phyloP scores from a whole-genome alignment of 2,113 vertebrate species.

The Chrysemys picta region DNA sequence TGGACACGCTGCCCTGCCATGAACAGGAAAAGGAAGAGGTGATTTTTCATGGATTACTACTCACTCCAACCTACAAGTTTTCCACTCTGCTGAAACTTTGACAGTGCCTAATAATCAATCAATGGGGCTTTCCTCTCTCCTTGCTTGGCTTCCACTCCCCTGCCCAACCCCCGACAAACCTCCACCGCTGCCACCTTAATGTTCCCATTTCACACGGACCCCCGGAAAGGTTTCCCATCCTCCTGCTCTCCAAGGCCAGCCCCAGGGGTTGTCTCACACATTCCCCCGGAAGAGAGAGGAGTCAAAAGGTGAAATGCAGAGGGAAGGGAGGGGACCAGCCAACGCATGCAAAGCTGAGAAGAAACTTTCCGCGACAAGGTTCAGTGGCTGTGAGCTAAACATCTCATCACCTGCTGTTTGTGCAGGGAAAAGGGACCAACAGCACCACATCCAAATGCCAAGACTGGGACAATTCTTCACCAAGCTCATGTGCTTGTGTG shows the following conservation, averaged over 20 bases:
- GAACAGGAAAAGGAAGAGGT: conserved; percentile 83
- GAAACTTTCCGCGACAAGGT: not conserved
- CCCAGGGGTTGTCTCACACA: not conserved
- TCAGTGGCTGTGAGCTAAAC: not conserved
- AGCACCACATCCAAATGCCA: not conserved
- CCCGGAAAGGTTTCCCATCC: conserved; percentile 18
- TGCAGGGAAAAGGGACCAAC: not conserved
- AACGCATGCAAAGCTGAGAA: not conserved
- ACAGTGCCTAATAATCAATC: conserved; percentile 83
- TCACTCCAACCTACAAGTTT: conserved; percentile 77
- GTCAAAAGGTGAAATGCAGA: not conserved
- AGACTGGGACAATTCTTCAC: not conserved
- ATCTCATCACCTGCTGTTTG: not conserved
- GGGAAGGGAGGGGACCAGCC: not conserved
- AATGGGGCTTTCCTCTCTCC: conserved; percentile 45
- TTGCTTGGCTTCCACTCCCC: not conserved
- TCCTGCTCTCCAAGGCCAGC: not conserved
- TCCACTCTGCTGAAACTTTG: conserved; percentile 84
- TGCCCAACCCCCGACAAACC: not conserved
- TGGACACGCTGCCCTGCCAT: conserved; percentile 77
- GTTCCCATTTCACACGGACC: conserved; percentile 64
- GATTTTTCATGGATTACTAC: conserved; percentile 82
- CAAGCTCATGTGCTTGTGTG: not conserved
- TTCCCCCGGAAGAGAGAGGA: not conserved
- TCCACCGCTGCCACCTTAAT: conserved; percentile 53